Evolutionary conservation across 2,113 vertebrate species (phyloP).

Genomic region (Hippocampus mohnikei): DNA sequence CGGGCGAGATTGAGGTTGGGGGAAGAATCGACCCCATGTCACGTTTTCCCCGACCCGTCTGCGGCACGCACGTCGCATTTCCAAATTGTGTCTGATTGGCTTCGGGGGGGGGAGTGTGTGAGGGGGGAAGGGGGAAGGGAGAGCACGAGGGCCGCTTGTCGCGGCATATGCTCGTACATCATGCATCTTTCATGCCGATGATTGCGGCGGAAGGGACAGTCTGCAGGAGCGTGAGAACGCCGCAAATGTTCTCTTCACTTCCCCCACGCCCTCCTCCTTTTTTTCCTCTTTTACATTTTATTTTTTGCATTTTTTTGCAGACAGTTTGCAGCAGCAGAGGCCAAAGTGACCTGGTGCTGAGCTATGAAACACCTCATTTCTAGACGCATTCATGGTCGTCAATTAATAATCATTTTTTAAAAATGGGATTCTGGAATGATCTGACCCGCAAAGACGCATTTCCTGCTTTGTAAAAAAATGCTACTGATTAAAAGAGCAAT

Average conservation of each 20-base stretch:
- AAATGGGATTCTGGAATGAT: too few species aligned
- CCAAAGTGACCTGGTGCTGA: neutral
- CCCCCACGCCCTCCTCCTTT: neutral
- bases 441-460: too few species aligned
- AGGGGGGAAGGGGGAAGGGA: slow-evolving; percentile 6
- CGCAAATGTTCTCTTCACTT: neutral
- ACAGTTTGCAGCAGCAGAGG: neutral
- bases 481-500: too few species aligned
- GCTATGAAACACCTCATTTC: neutral
- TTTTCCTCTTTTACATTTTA: neutral
- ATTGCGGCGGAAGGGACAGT: slow-evolving; percentile 11
- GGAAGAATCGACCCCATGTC: slow-evolving; percentile 30
- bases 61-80: slow-evolving; percentile 17
- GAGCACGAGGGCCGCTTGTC: neutral
- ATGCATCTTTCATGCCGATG: slow-evolving; percentile 27
- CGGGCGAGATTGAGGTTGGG: neutral
- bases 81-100: slow-evolving; percentile 31
- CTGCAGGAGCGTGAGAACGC: neutral
- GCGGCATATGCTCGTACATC: slow-evolving; percentile 40
- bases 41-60: slow-evolving; percentile 29
- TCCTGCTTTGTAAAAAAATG: too few species aligned
- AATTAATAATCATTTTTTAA: too few species aligned
- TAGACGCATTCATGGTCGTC: too few species aligned
- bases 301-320: neutral
- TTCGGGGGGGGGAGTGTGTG: slow-evolving; percentile 20